Evolutionary conservation across 2,888 invertebrate species (phyloP), one percentile per base, ranked within the genome.

Genomic region (Copidosoma aretas): DNA sequence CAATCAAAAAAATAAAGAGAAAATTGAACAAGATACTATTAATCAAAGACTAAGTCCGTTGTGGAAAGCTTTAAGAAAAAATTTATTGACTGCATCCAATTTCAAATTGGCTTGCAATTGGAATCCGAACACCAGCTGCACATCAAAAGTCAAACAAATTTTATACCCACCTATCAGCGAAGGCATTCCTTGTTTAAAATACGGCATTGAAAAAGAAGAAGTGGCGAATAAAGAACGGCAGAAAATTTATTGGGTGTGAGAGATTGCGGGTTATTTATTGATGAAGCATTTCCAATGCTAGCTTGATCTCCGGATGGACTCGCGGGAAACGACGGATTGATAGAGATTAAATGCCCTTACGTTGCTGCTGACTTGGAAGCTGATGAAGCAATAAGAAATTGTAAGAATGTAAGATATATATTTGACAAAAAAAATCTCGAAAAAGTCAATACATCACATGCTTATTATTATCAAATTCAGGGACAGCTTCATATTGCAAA

Each of bases 401-500:
- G 4, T 15, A 24, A 25, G 5, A 5, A 25, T 15, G 19, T 39
- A 14, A 19, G 25, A 14, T 19, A 51, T 32, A 49, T 49, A 3
- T 52, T 58, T 14, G 17, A 52, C 3, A 46, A 59, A 24, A 58
- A 51, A 39, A 52, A 15, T 15, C 58, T 24, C 24, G 22, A 41
- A 24, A 43, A 22, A 43, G 43, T 75, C 71, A 75, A 71, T 58
- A 21, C 24, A n/a, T 68, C 12, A 0, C 73, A 75, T 22, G 24
- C n/a, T 5, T 73, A 73, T 56, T 76, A 69, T 64, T 74, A 73
- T 63, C 74, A 74, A 73, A 70, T 75, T 1, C 74, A 75, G 69
- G 75, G 75, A 0, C 73, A 75, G 49, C 58, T 76, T 10, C 73
- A 75, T 60, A 71, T 75, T 1, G 73, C 75, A 1, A 24, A 49